A percentile compares a stretch with the other conserved stretches of the same genome.
Evolutionary conservation across 2,113 vertebrate genomes (phyloP).

Genomic region (Pteropus alecto): DNA sequence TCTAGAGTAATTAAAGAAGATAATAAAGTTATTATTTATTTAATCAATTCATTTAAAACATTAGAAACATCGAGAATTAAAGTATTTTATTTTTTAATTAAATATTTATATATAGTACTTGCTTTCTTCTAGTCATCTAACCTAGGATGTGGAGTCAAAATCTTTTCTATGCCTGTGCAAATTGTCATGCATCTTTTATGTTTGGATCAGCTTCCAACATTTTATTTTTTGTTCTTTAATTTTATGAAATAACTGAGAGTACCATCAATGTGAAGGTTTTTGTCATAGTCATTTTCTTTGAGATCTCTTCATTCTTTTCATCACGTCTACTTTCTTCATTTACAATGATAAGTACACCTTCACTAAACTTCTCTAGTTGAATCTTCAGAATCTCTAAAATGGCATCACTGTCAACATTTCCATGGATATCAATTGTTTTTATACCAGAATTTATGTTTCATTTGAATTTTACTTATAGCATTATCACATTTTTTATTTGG

Average conservation of each 20-base stretch:
- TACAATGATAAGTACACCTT: not conserved
- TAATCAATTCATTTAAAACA: not conserved
- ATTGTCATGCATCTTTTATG: not conserved
- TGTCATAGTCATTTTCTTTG: not conserved
- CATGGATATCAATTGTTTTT: not conserved
- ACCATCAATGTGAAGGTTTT: not conserved
- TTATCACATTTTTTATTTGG: not conserved
- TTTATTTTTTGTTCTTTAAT: not conserved
- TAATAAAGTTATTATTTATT: not conserved
- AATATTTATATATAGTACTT: not conserved
- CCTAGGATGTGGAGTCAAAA: not conserved
- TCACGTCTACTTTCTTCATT: not conserved
- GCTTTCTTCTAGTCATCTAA: not conserved
- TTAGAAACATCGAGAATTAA: not conserved
- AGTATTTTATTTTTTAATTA: not conserved
- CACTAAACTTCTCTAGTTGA: not conserved
- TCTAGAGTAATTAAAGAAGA: not conserved
- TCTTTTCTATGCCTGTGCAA: not conserved
- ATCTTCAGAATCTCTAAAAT: not conserved
- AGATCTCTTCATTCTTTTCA: not conserved
- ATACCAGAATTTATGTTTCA: not conserved
- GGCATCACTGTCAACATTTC: rapidly evolving
- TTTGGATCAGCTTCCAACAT: not conserved
- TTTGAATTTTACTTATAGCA: not conserved
- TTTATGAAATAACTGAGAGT: not conserved